These are phyloP conservation scores for Stichodactyla helianthus DNA, from an alignment of 64 coral and sea anemone genomes.

Conservation along the genomic window DNA sequence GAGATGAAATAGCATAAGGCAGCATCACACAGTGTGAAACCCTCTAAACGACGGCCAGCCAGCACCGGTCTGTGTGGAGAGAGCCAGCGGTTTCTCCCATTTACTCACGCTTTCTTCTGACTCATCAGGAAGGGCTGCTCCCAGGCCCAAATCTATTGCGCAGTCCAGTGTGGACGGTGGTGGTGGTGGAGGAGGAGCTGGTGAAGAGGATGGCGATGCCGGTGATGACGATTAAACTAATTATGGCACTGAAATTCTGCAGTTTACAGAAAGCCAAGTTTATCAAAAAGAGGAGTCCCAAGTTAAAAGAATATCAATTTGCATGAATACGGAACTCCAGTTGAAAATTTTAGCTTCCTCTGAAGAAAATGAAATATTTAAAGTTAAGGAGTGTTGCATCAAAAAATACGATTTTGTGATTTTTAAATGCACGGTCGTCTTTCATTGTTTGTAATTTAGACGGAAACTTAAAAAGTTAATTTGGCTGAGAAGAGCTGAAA, in stretches of 20 bases:
- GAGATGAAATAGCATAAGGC: slow-evolving; percentile 3
- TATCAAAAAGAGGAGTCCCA: background rate
- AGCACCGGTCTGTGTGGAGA: background rate
- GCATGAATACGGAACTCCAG: background rate
- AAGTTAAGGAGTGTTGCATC: background rate
- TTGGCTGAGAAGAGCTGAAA: too few relatives aligned
- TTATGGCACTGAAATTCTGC: background rate
- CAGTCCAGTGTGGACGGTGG: slow-evolving; percentile 41
- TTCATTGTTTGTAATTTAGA: too few relatives aligned
- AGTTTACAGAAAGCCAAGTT: background rate
- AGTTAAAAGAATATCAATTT: background rate
- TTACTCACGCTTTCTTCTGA: slow-evolving; percentile 20
- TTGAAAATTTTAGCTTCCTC: background rate
- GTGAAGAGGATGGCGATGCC: slow-evolving; percentile 24
- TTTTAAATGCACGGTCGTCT: too few relatives aligned
- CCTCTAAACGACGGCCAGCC: slow-evolving; percentile 11
- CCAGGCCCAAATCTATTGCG: slow-evolving; percentile 43
- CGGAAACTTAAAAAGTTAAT: too few relatives aligned
- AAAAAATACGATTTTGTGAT: too few relatives aligned
- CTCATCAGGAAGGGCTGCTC: slow-evolving; percentile 39
- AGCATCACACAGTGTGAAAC: slow-evolving; percentile 22
- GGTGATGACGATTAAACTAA: slow-evolving; percentile 29
- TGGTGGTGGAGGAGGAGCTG: slow-evolving; percentile 30
- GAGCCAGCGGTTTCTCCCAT: slow-evolving; percentile 5
- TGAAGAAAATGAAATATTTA: background rate